Conservation (phyloP, 2,113 vertebrate species). For the Mustela nigripes region DNA sequence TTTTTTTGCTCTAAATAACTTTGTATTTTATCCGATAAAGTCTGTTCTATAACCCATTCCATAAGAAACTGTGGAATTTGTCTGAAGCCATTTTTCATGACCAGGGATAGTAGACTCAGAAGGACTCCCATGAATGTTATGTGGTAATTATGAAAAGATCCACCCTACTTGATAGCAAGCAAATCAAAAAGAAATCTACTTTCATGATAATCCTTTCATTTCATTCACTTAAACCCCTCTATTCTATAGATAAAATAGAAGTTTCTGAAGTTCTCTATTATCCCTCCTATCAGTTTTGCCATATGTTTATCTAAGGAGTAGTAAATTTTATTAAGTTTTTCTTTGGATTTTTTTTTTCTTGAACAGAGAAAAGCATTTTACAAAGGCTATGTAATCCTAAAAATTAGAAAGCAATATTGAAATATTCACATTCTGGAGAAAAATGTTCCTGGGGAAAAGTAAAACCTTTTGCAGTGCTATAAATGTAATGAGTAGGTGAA, state of each 20-base stretch:
- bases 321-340: slow-evolving; percentile 25
- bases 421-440: slow-evolving; percentile 80
- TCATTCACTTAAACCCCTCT: background rate
- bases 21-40: background rate
- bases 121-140: background rate
- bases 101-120: background rate
- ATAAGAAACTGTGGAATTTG: background rate
- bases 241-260: background rate
- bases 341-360: slow-evolving; percentile 75
- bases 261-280: background rate
- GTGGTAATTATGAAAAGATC: background rate
- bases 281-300: slow-evolving; percentile 10
- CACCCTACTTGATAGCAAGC: background rate
- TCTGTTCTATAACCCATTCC: background rate
- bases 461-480: slow-evolving; percentile 81
- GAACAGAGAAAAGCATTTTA: slow-evolving; percentile 76
- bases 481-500: slow-evolving; percentile 86
- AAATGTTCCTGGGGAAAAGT: slow-evolving; percentile 81
- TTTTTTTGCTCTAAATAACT: background rate
- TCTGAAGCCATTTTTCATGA: background rate
- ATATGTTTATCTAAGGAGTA: background rate
- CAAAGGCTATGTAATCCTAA: slow-evolving; percentile 63
- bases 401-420: slow-evolving; percentile 78
- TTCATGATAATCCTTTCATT: background rate
- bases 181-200: background rate